Conservation (phyloP, 1,140 invertebrate genomes). For the Lordiphosa stackelbergi region DNA sequence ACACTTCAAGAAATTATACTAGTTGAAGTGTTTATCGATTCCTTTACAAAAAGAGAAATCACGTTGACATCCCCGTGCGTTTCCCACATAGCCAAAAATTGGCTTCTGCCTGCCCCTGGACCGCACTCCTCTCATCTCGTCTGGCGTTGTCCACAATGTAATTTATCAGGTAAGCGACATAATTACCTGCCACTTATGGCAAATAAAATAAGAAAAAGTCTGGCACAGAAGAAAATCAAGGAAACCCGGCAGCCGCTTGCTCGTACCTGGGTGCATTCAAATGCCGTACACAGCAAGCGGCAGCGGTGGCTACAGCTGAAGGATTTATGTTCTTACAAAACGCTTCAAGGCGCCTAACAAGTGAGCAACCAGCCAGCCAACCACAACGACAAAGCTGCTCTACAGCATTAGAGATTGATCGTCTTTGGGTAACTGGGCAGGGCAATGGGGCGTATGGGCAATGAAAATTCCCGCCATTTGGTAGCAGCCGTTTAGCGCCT, state of each 20-base stretch:
- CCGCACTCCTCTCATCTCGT: constrained; percentile 23
- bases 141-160: constrained; percentile 70
- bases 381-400: constrained; percentile 21
- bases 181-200: constrained; percentile 77
- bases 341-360: constrained; percentile 71
- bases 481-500: constrained; percentile 68
- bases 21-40: too few species aligned
- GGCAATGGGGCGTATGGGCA: constrained; percentile 63
- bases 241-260: constrained; percentile 16
- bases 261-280: constrained; percentile 40
- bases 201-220: constrained; percentile 58
- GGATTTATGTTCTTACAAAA: constrained; percentile 76
- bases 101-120: constrained; percentile 6
- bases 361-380: constrained; percentile 47
- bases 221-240: constrained; percentile 18
- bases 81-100: constrained; percentile 31
- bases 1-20: neutral
- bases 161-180: constrained; percentile 76
- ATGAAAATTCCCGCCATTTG: constrained; percentile 64
- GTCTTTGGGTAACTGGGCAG: constrained; percentile 29
- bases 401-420: constrained; percentile 59
- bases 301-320: constrained; percentile 52
- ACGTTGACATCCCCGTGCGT: constrained; percentile 8
- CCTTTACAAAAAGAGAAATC: constrained; percentile 3
- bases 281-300: constrained; percentile 37